Evolutionary conservation across 2,888 invertebrate genomes (phyloP), one percentile per base, ranked within the genome.

Genomic region (Athalia cordata): DNA sequence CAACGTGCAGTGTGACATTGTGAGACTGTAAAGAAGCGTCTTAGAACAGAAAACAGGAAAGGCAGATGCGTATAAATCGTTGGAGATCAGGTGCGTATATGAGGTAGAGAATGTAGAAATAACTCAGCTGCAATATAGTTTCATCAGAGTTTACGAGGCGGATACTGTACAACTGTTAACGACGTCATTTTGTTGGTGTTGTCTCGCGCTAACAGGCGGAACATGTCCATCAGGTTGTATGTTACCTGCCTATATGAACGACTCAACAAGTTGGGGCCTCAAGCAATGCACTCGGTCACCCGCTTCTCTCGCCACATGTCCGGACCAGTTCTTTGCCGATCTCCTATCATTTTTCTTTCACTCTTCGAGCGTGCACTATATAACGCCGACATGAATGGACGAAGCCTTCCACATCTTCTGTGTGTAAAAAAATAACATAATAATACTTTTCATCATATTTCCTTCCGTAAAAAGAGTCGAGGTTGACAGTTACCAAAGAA

Each of bases 151-250:
- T 80, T 81, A 81, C 80, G 78, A 82, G 78, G 78, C 77, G 76
- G 78, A 82, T 81, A 80, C 79, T 74, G 81, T 50, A 57, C 47
- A 82, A 68, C 82, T 81, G 81, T 82, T 83, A 83, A 81, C 81
- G 81, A 83, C 81, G 82, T 84, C 83, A 81, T 80, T 82, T 82
- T 77, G 79, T 79, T 79, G 74, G 62, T 61, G 77, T 77, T 77
- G 79, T 76, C 47, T 50, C 55, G 70, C 72, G 50, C 66, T 67
- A 80, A 79, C 79, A 74, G 75, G 70, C 78, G 78, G 78, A 80
- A 80, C 80, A 70, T 80, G 77, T 78, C 55, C 72, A 75, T 66
- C 77, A 65, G 55, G 9, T 65, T 66, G 70, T 64, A 62, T 50
- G 62, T 29, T 29, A 29, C 29, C 29, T 29, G 29, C 29, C 29